Percentiles rank a stretch among this genome's conserved stretches.
Conservation (phyloP, 2,113 vertebrate genomes). For the Antechinus flavipes region DNA sequence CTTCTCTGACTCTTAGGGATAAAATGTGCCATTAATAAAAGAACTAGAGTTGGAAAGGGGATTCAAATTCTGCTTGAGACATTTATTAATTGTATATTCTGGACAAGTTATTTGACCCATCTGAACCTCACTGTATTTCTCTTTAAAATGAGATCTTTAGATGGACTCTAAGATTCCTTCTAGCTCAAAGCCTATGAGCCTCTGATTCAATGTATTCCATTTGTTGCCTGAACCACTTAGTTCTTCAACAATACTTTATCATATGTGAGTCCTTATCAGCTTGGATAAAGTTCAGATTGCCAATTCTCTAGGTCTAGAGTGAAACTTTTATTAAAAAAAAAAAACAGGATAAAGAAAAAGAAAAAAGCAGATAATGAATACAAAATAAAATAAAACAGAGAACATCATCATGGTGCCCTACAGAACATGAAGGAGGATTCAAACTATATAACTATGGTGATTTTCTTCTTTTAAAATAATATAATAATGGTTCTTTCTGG, state of each 20-base stretch:
- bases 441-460: too few species aligned
- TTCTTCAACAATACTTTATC: not conserved
- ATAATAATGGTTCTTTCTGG: too few species aligned
- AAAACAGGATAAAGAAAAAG: too few species aligned
- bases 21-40: not conserved
- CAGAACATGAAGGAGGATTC: too few species aligned
- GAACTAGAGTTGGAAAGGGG: not conserved
- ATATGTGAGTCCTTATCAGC: not conserved
- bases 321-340: too few species aligned
- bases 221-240: not conserved
- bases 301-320: not conserved
- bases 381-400: too few species aligned
- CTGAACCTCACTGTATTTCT: not conserved
- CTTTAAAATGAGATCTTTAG: not conserved
- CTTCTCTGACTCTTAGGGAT: not conserved
- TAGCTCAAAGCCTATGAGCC: not conserved
- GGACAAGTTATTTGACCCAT: not conserved
- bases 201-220: not conserved
- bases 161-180: not conserved
- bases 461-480: too few species aligned
- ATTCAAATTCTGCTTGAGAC: not conserved
- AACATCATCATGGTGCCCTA: too few species aligned
- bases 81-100: not conserved
- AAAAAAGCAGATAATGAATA: too few species aligned
- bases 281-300: not conserved